Base-by-base conservation (phyloP, 1,140 invertebrate genomes). In the Drosophila malerkotliana region DNA sequence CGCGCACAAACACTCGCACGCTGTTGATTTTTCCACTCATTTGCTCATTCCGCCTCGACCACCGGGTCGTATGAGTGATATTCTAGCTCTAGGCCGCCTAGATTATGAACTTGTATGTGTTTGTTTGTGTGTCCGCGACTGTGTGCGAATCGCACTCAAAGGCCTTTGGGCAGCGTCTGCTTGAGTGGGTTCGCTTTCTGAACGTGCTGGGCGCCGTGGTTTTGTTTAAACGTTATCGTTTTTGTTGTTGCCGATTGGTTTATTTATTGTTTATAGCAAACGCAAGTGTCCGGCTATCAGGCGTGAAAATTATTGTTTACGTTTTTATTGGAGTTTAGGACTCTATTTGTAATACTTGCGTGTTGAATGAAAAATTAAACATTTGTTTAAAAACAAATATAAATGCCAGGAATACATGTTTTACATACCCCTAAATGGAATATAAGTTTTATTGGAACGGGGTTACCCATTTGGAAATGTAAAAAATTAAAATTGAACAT, bases 191-290 rank as follows among this genome's bases (percentile, higher is more conserved):
- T 68, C 61, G 82, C 82, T 77, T 75, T 74, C 84, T 88, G 71
- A 24, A 53, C 56, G 56, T 88, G 72, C 82, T 88, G 82, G 66
- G 83, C 83, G 82, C 82, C 82, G 82, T 72, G 81, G 82, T 85
- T 85, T 85, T 85, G 82, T 85, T 87, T 85, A 72, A 78, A 77
- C 82, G 82, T 85, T 85, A 85, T 85, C 82, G 82, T 85, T 85
- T 78, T 85, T 85, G 82, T 85, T 85, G 77, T 73, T 87, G 77
- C 56, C 73, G 59, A 48, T 57, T 80, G 85, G 81, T 77, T 85
- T 85, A 85, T 77, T 85, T 85, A 85, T 85, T 81, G 82, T 85
- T 85, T 85, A 87, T 85, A 74, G 68, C 73, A 57, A 67, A 44
- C 62, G 54, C 60, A 32, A 21, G 26, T 32, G 39, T 51, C 55